Base-by-base conservation (phyloP, 2,888 invertebrate species). In the Perizoma affinitatum region DNA sequence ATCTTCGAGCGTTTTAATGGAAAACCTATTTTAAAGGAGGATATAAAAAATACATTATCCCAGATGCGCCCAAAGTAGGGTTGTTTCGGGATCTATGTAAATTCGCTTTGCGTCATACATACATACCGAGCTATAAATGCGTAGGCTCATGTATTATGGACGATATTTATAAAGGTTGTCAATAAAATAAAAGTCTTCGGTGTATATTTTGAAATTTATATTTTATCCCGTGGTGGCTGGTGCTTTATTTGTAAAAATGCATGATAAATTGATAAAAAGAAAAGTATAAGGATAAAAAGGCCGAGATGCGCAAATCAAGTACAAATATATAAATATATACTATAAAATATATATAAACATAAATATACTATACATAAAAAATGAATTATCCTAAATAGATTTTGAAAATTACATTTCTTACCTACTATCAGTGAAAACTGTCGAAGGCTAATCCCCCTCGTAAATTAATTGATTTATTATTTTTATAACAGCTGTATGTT, bases 121-220 rank as follows among this genome's bases (percentile, higher is more conserved):
- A 22, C 7, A 3, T 8, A 44, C n/a, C n/a, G n/a, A n/a, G n/a
- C n/a, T 10, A 22, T 50, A 59, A 66, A 79, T 78, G 75, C 72
- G 76, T 79, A 74, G 66, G 66, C 80, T 87, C 82, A 86, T 87
- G 87, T 83, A 87, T 87, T 82, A 88, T 88, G 82, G 76, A 87
- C 69, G 67, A 63, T 66, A 62, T 61, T 68, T 71, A 71, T 71
- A 71, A 22, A 66, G 66, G 59, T 65, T 73, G 70, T 54, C 56
- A 58, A 71, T 67, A 68, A 68, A 65, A 65, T 63, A 67, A 50
- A 55, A 65, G 65, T 61, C 47, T 62, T 54, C 22, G 50, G 65
- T 38, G 49, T 45, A 56, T 22, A 44, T 44, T 58, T 63, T 58
- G 59, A 41, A 48, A 54, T 64, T 45, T 44, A 65, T 66, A 66